Conservation (phyloP, 1,140 invertebrate species). For the Tetramorium simillimum region DNA sequence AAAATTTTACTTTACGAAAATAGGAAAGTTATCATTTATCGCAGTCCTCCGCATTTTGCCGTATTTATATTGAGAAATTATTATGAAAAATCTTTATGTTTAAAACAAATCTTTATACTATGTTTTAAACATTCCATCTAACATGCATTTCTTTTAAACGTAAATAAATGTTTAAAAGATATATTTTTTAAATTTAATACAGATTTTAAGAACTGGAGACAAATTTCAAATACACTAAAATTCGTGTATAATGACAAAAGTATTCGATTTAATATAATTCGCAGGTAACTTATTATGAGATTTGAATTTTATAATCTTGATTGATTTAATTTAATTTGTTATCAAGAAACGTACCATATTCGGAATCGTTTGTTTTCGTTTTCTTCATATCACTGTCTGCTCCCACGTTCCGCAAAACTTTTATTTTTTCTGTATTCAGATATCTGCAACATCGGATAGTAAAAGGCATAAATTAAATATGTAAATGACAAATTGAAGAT, state of each 20-base stretch:
- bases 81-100: not conserved
- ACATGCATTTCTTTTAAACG: not conserved
- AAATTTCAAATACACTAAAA: not conserved
- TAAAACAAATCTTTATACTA: not conserved
- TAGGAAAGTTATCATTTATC: not conserved
- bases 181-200: not conserved
- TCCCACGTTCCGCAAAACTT: constrained; percentile 29
- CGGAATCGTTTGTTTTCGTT: constrained; percentile 70
- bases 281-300: not conserved
- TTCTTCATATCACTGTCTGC: constrained; percentile 78
- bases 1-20: constrained; percentile 12
- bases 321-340: not conserved
- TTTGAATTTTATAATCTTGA: not conserved
- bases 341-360: constrained; percentile 74
- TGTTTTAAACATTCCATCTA: not conserved
- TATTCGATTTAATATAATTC: not conserved
- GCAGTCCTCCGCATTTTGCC: not conserved
- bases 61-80: not conserved
- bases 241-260: not conserved
- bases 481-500: not conserved
- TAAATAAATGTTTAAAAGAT: not conserved
- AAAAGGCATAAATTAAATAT: constrained; percentile 23
- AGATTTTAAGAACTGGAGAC: not conserved
- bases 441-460: constrained; percentile 67
- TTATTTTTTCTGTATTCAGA: constrained; percentile 44